A percentile compares a stretch with the other conserved stretches of the same genome.
Conservation (phyloP, 2,113 vertebrate genomes). For the Microcebus griseorufus region DNA sequence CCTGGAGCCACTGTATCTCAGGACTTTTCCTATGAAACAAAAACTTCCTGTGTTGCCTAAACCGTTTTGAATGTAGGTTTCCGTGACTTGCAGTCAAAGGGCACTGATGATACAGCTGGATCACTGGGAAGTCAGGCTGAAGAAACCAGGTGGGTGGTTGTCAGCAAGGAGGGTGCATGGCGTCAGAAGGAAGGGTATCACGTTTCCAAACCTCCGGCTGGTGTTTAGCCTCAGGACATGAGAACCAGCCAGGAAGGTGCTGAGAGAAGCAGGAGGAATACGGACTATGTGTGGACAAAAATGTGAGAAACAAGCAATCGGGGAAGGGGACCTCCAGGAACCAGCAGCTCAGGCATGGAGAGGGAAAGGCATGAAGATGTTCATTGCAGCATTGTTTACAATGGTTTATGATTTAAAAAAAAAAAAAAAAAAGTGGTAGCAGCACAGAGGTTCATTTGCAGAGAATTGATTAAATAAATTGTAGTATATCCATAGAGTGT, state of each 20-base stretch:
- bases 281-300: background rate
- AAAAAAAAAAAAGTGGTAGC: background rate
- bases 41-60: constrained; percentile 7
- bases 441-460: background rate
- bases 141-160: constrained; percentile 1
- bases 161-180: background rate
- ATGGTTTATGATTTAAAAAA: too few relatives aligned
- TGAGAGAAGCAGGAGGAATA: background rate
- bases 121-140: background rate
- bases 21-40: constrained; percentile 31
- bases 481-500: too few relatives aligned
- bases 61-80: background rate
- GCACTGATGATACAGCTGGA: background rate
- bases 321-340: background rate
- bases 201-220: constrained; percentile 31
- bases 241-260: background rate
- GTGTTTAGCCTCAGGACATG: background rate
- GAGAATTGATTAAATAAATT: background rate
- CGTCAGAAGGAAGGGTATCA: background rate
- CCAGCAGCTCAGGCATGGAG: background rate
- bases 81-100: constrained; percentile 7
- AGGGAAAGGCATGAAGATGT: background rate
- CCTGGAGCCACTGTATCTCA: background rate
- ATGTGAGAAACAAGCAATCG: background rate
- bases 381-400: background rate